A percentile compares a stretch with the other conserved stretches of the same genome.
phyloP scores from a whole-genome alignment of 2,888 invertebrate species.

The Ormyrus rosae region DNA sequence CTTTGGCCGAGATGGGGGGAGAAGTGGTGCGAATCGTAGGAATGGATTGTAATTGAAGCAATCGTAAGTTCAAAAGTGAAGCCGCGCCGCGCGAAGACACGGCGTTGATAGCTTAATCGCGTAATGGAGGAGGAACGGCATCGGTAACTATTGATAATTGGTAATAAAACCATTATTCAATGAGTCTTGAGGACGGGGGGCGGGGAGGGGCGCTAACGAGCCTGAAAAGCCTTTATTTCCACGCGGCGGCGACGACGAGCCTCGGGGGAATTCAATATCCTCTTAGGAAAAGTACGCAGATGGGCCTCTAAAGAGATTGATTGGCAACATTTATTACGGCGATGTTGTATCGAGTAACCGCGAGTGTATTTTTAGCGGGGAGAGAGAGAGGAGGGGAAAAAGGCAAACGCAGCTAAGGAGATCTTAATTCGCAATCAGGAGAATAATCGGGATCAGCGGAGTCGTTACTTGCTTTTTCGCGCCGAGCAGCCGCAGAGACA shows the following conservation, averaged over 20 bases:
- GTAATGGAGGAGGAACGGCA: constrained; percentile 28
- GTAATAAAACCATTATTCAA: constrained; percentile 56
- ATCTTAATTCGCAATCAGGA: too few relatives aligned
- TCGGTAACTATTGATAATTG: constrained; percentile 51
- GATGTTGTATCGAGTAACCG: neutral
- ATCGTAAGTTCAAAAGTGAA: too few relatives aligned
- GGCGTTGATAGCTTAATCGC: constrained; percentile 13
- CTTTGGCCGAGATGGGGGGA: too few relatives aligned
- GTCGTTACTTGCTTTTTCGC: too few relatives aligned
- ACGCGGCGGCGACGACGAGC: neutral
- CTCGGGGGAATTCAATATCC: constrained; percentile 41
- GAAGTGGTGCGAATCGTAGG: too few relatives aligned
- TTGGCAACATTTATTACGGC: constrained; percentile 25
- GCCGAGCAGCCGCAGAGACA: too few relatives aligned
- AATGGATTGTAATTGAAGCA: too few relatives aligned
- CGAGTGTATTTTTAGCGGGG: neutral
- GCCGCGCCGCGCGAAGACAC: neutral
- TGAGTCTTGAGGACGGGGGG: constrained; percentile 21
- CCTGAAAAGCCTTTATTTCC: constrained; percentile 8
- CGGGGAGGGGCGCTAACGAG: constrained; percentile 38
- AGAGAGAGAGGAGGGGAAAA: constrained; percentile 7
- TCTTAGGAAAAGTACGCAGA: constrained; percentile 36
- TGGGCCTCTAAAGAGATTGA: constrained; percentile 22
- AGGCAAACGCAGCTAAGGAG: neutral
- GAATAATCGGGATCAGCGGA: too few relatives aligned